Evolutionary conservation across 2,797 vertebrate species (phyloP).

Genomic region (Artibeus lituratus): DNA sequence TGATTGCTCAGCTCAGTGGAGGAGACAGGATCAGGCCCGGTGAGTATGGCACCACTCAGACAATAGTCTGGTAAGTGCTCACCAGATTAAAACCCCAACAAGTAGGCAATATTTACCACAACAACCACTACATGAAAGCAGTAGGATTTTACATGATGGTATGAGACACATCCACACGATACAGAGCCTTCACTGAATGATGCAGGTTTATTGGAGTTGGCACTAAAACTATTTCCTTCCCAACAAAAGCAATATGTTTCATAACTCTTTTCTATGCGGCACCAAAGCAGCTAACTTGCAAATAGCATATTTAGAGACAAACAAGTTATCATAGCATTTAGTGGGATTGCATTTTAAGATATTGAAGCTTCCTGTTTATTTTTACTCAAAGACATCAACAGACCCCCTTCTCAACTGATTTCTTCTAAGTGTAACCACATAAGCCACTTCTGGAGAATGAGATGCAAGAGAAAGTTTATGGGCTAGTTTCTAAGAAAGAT

Average conservation of each 20-base stretch:
- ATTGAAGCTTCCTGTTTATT: not conserved
- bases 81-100: not conserved
- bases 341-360: not conserved
- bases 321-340: not conserved
- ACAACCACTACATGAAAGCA: not conserved
- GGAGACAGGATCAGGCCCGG: accelerated
- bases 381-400: not conserved
- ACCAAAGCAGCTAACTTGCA: not conserved
- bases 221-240: not conserved
- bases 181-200: not conserved
- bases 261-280: not conserved
- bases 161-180: not conserved
- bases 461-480: not conserved
- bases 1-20: not conserved
- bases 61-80: not conserved
- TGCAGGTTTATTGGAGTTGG: not conserved
- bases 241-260: not conserved
- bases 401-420: not conserved
- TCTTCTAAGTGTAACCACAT: not conserved
- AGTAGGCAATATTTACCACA: not conserved
- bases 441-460: not conserved
- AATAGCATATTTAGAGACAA: not conserved
- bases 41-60: not conserved
- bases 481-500: not conserved
- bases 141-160: not conserved